Evolutionary conservation across 2,113 vertebrate species (phyloP).

Genomic region (Lepus americanus): DNA sequence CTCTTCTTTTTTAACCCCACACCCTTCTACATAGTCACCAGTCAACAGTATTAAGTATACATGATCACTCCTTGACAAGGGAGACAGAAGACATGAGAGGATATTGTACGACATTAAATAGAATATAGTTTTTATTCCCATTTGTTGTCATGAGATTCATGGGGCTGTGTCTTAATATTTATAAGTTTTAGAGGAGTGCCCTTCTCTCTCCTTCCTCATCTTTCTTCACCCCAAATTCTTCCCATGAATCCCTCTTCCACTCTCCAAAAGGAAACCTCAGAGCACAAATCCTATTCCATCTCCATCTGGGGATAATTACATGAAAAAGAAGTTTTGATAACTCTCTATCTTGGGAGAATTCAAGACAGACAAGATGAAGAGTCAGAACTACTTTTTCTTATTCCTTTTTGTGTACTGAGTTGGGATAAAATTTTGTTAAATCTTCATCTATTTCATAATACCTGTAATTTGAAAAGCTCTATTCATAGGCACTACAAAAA

Average conservation of each 20-base stretch:
- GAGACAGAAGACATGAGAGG: background rate
- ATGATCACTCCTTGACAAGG: background rate
- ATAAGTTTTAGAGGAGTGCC: background rate
- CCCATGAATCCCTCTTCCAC: background rate
- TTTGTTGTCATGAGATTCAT: background rate
- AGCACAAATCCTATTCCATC: background rate
- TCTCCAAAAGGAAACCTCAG: background rate
- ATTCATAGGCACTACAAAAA: conserved; percentile 17
- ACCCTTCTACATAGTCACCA: background rate
- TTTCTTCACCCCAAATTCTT: background rate
- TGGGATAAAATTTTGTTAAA: conserved; percentile 18
- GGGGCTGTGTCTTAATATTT: background rate
- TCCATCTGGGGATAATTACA: background rate
- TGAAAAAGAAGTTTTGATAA: background rate
- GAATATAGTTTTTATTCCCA: rapidly evolving
- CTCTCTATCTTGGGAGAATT: background rate
- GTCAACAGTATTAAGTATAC: background rate
- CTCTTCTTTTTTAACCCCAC: background rate
- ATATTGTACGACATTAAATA: background rate
- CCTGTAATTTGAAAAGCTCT: background rate
- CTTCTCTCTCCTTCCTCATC: background rate
- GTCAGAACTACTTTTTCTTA: background rate
- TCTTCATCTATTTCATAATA: conserved; percentile 41
- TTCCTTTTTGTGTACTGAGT: background rate
- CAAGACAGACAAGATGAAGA: background rate